Base-by-base conservation (phyloP, 1,140 invertebrate species). In the Lordiphosa collinella region DNA sequence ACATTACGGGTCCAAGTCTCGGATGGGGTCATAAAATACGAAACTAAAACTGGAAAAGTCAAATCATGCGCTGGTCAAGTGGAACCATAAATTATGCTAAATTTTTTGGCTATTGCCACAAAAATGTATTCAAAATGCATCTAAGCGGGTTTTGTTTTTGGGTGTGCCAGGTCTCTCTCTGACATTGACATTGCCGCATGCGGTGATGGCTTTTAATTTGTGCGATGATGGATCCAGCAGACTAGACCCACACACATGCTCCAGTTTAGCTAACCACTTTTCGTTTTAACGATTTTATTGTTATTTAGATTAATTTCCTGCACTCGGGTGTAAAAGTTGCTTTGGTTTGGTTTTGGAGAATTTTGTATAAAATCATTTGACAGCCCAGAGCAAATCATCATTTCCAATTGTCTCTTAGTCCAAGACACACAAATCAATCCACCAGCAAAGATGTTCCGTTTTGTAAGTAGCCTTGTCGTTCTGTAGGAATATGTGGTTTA, bases 301-400 rank as follows among this genome's bases (percentile, higher is more conserved):
- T 69, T 78, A 84, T 82, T 84, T 56, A 78, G 78, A 82, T 82
- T 62, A 65, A 75, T 82, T 82, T 82, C 76, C 78, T 80, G 63
- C 53, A 73, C 40, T 35, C 29, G 25, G 47, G 29, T 52, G 63
- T 58, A 67, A 55, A 57, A 72, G 60, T 52, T 61, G 60, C 49
- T 60, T 56, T 56, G 38, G 49, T 52, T 44, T 37, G 35, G 43
- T 16, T 69, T 57, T 37, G 10, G 50, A 44, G 50, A 55, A 37
- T 66, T 70, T 49, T 7, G 52, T 86, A 86, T 86, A 86, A 86
- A 86, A 59, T 56, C 50, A 31, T 55, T 58, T 38, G 36, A 41
- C 44, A 54, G 40, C 40, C 41, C 43, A 59, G 40, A 46, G 16
- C 38, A 31, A 85, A 60, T 51, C 68, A 84, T 47, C 75, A 86